These are phyloP conservation scores for Helogale parvula DNA, from an alignment of 2,113 vertebrate genomes.

Conservation along the genomic window DNA sequence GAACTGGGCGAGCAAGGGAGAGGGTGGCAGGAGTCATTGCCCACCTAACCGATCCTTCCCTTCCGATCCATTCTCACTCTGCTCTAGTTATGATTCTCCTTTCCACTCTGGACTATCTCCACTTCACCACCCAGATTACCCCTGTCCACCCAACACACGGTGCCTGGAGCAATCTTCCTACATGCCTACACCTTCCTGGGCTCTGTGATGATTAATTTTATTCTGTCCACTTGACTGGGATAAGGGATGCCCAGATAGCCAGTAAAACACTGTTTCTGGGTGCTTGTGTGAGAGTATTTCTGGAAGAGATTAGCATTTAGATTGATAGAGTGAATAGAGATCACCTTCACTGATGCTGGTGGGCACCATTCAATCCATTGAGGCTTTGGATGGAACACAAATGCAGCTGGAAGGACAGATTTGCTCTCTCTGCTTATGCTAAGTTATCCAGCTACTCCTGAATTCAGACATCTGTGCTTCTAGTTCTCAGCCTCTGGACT, in stretches of 20 bases:
- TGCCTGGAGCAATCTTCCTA: background rate
- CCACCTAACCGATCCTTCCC: background rate
- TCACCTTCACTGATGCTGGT: background rate
- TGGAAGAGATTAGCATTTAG: background rate
- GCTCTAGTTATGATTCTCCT: background rate
- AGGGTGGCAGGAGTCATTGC: background rate
- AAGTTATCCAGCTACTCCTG: background rate
- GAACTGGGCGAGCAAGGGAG: background rate
- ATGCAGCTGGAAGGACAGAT: background rate
- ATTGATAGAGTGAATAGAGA: background rate
- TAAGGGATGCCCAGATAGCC: background rate
- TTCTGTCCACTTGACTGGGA: background rate
- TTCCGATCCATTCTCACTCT: background rate
- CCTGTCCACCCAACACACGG: background rate
- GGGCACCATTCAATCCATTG: background rate
- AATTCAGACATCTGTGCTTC: background rate
- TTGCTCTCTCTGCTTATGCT: background rate
- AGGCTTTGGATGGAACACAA: background rate
- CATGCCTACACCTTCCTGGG: background rate
- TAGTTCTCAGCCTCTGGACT: background rate
- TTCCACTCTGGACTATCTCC: background rate
- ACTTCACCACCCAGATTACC: background rate
- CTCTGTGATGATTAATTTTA: background rate
- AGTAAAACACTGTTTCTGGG: background rate
- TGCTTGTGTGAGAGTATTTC: background rate